phyloP scores from a whole-genome alignment of 1,140 invertebrate species.

The Dicyema japonicum region DNA sequence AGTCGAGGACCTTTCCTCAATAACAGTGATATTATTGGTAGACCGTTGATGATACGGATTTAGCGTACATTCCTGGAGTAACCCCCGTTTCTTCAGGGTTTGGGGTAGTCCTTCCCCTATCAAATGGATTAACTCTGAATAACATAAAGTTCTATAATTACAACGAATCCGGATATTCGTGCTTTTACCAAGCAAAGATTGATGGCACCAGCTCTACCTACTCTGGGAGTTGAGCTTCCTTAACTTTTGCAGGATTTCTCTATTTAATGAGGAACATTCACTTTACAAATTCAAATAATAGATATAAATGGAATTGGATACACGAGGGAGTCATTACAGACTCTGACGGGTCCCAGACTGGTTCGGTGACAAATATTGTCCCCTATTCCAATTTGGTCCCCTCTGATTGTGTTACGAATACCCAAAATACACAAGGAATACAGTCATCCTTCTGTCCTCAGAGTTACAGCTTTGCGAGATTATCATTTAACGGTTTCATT shows the following conservation, averaged over 20 bases:
- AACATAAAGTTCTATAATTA: slow-evolving; percentile 2
- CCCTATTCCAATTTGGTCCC: no score
- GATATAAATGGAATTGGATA: slow-evolving; percentile 1
- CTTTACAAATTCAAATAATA: no score
- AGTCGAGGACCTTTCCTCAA: background rate
- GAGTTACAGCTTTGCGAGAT: no score
- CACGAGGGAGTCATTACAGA: slow-evolving; percentile 3
- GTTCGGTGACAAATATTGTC: no score
- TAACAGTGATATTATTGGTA: background rate
- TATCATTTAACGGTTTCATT: no score
- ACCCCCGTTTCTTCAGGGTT: background rate
- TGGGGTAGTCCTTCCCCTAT: slow-evolving; percentile 3
- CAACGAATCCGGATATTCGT: background rate
- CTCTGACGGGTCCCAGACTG: slow-evolving; percentile 3
- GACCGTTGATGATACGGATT: background rate
- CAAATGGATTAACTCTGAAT: slow-evolving; percentile 1
- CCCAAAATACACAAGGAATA: no score
- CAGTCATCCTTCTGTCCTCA: no score
- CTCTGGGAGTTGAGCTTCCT: slow-evolving; percentile 1
- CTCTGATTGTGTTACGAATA: no score
- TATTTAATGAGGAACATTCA: no score
- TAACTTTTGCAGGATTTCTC: no score
- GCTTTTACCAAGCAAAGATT: background rate
- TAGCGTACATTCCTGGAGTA: background rate
- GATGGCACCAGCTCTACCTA: slow-evolving; percentile 2